These are phyloP conservation scores for Hypsibius dujardini DNA, from an alignment of 1,140 invertebrate species.

Conservation along the genomic window DNA sequence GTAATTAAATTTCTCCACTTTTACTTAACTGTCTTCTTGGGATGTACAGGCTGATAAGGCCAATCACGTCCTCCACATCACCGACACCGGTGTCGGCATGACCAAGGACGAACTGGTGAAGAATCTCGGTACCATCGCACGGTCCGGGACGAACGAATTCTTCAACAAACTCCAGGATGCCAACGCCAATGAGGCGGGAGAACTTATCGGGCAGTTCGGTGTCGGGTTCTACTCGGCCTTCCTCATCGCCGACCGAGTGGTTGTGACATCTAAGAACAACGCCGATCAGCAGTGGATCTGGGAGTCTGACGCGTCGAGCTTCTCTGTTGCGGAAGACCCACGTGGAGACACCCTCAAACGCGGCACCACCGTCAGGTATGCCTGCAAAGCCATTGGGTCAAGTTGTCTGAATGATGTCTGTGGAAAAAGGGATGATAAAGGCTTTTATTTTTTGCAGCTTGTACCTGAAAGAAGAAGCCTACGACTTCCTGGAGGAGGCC, in stretches of 20 bases:
- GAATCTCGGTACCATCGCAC: constrained; percentile 96
- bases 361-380: constrained; percentile 55
- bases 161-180: constrained; percentile 73
- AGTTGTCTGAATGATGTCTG: too few relatives aligned
- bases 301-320: constrained; percentile 81
- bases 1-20: too few relatives aligned
- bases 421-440: constrained; percentile 17
- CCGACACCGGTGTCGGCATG: constrained; percentile 95
- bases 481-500: constrained; percentile 79
- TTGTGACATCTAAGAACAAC: constrained; percentile 88
- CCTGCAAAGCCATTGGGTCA: constrained; percentile 3
- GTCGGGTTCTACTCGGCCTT: constrained; percentile 96
- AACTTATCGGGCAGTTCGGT: constrained; percentile 63
- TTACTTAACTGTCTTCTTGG: too few relatives aligned
- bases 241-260: constrained; percentile 65
- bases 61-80: constrained; percentile 78
- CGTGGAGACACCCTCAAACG: constrained; percentile 70
- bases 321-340: constrained; percentile 78
- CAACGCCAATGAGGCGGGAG: constrained; percentile 39
- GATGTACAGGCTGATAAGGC: constrained; percentile 75
- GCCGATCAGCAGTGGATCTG: constrained; percentile 90
- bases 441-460: constrained; percentile 41
- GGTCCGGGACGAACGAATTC: constrained; percentile 97
- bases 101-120: constrained; percentile 81
- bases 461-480: constrained; percentile 86